Conservation (phyloP, 1,140 invertebrate genomes). For the Leucophenga varia region DNA sequence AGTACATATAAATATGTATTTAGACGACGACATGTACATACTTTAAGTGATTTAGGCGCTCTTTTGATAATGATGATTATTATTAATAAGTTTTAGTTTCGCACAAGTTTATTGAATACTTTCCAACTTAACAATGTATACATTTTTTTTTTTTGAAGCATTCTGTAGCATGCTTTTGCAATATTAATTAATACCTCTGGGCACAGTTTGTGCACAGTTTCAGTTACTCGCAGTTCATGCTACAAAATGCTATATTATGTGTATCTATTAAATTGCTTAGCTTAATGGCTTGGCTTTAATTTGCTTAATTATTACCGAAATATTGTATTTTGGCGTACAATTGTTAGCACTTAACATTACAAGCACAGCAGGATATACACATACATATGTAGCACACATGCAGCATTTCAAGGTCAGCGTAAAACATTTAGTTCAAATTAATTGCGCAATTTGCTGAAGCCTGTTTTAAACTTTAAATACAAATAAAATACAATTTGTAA, state of each 20-base stretch:
- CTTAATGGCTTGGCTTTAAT: conserved; percentile 50
- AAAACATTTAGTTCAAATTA: neutral
- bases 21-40: too few species aligned
- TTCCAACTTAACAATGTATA: neutral
- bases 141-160: neutral
- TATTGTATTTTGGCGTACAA: conserved; percentile 23
- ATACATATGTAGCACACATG: neutral
- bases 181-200: conserved; percentile 51
- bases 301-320: conserved; percentile 50
- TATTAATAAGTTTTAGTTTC: conserved; percentile 36
- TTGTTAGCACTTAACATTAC: neutral
- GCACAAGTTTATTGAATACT: conserved; percentile 6
- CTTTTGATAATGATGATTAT: conserved; percentile 24
- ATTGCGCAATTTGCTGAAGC: too few species aligned
- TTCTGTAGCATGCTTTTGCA: conserved; percentile 16
- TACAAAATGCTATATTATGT: neutral
- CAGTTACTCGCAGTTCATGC: too few species aligned
- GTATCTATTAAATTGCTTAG: conserved; percentile 39
- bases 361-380: neutral
- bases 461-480: too few species aligned
- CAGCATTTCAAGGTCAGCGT: neutral
- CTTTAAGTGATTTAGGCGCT: too few species aligned
- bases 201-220: conserved; percentile 11
- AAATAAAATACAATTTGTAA: too few species aligned
- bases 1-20: conserved; percentile 16